phyloP scores from a whole-genome alignment of 2,113 vertebrate species.

The Drymodes brunneopygia region DNA sequence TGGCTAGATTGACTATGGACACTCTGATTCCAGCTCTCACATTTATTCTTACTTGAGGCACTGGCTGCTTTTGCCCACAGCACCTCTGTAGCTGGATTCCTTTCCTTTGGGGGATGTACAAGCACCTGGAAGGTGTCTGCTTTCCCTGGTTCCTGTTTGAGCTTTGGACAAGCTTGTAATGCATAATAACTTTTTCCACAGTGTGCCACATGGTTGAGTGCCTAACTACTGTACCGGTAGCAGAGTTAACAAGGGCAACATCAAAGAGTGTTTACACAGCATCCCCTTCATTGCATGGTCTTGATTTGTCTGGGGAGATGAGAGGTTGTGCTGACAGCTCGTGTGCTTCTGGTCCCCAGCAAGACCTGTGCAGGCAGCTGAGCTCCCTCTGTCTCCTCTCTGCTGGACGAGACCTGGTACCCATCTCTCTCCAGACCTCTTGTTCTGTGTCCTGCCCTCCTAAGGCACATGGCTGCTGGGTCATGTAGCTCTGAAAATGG shows the following conservation, averaged over 20 bases:
- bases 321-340: not conserved
- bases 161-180: not conserved
- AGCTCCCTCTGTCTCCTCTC: not conserved
- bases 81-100: not conserved
- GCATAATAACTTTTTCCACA: not conserved
- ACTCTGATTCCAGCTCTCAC: not conserved
- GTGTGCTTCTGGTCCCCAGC: not conserved
- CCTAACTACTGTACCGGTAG: not conserved
- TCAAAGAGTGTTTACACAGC: not conserved
- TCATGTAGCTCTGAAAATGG: accelerated
- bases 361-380: not conserved
- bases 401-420: not conserved
- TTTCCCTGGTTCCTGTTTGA: not conserved
- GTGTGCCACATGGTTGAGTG: not conserved
- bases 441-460: not conserved
- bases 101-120: not conserved
- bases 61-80: not conserved
- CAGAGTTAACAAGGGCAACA: not conserved
- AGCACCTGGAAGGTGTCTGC: not conserved
- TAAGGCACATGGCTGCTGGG: not conserved
- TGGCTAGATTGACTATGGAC: not conserved
- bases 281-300: not conserved
- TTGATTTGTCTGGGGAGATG: not conserved
- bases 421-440: not conserved
- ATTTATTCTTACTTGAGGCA: not conserved